Evolutionary conservation across 2,113 vertebrate species (phyloP).

Genomic region (Hymenochirus boettgeri): DNA sequence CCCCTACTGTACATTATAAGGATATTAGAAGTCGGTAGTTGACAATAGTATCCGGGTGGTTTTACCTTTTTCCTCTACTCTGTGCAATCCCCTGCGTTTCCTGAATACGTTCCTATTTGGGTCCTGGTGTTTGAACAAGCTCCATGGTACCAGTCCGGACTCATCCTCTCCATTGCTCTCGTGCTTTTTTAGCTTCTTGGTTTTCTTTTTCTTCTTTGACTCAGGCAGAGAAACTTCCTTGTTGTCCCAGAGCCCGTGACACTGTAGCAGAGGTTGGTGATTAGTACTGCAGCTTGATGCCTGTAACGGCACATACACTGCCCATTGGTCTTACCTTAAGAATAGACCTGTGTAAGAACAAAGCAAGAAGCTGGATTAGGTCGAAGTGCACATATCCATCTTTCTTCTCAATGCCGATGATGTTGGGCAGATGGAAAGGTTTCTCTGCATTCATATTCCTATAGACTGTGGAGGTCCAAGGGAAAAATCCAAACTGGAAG

Average conservation of each 20-base stretch:
- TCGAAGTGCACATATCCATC: conserved; percentile 57
- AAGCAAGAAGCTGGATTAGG: conserved; percentile 63
- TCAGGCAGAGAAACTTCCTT: conserved; percentile 63
- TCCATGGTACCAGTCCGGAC: conserved; percentile 35
- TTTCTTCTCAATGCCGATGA: conserved; percentile 64
- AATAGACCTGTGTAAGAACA: conserved; percentile 64
- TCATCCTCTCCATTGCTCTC: conserved; percentile 44
- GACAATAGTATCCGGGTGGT: no score
- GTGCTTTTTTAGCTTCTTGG: conserved; percentile 61
- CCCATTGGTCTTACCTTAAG: conserved; percentile 51
- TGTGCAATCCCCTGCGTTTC: conserved; percentile 40
- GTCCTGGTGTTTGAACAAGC: conserved; percentile 57
- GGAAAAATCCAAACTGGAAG: conserved; percentile 73
- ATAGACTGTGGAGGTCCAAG: conserved; percentile 64
- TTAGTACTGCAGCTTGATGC: no score
- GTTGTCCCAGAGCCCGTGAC: conserved; percentile 69
- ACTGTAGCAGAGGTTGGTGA: no score
- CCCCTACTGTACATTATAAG: no score
- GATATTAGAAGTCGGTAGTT: no score
- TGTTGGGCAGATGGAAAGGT: conserved; percentile 65
- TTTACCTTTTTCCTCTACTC: conserved; percentile 21
- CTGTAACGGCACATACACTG: no score
- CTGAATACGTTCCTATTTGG: conserved; percentile 53
- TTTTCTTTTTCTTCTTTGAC: conserved; percentile 64
- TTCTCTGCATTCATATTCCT: conserved; percentile 62